Base-by-base conservation (phyloP, 53 echinoderm and acorn worm genomes). In the Luidia sarsii region DNA sequence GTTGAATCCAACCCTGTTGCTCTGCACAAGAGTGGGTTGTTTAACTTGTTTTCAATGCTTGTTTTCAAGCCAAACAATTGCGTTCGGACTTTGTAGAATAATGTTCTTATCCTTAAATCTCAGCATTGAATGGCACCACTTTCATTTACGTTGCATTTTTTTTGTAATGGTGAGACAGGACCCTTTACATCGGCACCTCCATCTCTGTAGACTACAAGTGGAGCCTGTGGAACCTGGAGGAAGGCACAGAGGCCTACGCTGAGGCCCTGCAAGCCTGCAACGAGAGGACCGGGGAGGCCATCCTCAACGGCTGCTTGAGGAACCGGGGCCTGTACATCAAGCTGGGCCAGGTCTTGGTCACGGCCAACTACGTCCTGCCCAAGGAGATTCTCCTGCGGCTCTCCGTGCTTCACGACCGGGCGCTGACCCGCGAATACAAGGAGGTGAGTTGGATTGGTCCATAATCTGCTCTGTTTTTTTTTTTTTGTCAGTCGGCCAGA, bases 281-380 rank as follows among this genome's bases (percentile, higher is more conserved):
- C 61, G 75, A 82, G 48, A 61, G 96, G 18, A 88, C 93, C 0
- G 96, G 88, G 30, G 93, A 93, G 46, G 70, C 73, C 1, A 80
- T 96, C 15, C 37, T 96, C 33, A 56, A 81, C 56, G 93, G 93
- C 6, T 97, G 97, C 38, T 74, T 97, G 46, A 91, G 86, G 57
- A 97, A 97, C 75, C 89, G 97, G 23, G 97, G 97, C 20, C 77
- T 97, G 57, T 97, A 97, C 87, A 91, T 97, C 65, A 97, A 97
- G 68, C 84, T 97, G 18, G 97, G 97, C 7, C 97, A 97, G 80
- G 89, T 87, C 23, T 71, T 97, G 39, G 81, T 90, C 20, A 92
- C 97, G 21, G 93, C 93, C 22, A 97, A 97, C 62, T 90, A 96
- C 32, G 75, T 97, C 10, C 84, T 97, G 29, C 97, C 97, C 27